Evolutionary conservation across 2,113 vertebrate species (phyloP).

Genomic region (Solea senegalensis): DNA sequence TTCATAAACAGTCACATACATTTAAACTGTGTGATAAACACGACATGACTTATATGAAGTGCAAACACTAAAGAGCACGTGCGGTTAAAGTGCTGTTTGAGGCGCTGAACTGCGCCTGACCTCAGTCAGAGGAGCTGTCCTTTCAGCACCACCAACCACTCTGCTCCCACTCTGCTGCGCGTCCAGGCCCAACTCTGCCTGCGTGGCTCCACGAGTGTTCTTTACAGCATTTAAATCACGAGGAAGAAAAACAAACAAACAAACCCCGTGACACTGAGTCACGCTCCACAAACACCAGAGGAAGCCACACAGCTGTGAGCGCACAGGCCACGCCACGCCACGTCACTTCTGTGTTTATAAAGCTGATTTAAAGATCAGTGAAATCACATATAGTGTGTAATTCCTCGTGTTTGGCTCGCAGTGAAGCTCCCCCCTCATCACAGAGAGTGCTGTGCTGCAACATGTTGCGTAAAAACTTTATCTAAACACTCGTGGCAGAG

Average conservation of each 20-base stretch:
- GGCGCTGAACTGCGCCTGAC: neutral
- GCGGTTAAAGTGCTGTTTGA: neutral
- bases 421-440: neutral
- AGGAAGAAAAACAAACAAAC: neutral
- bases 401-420: neutral
- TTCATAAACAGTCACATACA: too few relatives aligned
- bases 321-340: neutral
- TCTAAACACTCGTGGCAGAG: neutral
- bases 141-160: slow-evolving; percentile 65
- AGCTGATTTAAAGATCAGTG: neutral
- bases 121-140: slow-evolving; percentile 64
- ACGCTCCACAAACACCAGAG: neutral
- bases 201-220: too few relatives aligned
- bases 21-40: too few relatives aligned
- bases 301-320: neutral
- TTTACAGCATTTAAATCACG: neutral
- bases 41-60: too few relatives aligned
- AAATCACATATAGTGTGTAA: neutral
- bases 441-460: slow-evolving; percentile 50
- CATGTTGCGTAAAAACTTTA: slow-evolving; percentile 74
- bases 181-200: too few relatives aligned
- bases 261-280: neutral
- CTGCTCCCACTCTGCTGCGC: neutral
- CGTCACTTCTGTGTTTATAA: neutral
- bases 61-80: neutral